Base-by-base conservation (phyloP, 2,113 vertebrate species). In the Pontoporia blainvillei region DNA sequence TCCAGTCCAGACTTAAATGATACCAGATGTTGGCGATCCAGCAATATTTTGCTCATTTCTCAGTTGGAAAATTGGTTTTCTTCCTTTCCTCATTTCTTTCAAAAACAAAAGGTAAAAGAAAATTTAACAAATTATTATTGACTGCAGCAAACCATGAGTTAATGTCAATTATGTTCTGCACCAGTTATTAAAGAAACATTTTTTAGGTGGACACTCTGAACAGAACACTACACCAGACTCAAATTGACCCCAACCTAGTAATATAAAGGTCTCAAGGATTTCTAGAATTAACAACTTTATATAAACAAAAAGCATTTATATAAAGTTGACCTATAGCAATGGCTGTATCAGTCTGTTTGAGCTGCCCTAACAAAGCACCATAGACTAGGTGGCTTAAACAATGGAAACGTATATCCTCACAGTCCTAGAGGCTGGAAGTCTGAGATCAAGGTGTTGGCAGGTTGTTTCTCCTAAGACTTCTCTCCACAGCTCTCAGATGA, bases 21-120 rank as follows among this genome's bases (percentile, higher is more conserved):
- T 94, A 94, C 95, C 97, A 98, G 78, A 97, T 97, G 96, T 76
- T 76, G 4, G 69, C 67, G 95, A 57, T 66, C 73, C 78, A 90
- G 62, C n/a, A 64, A 54, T 75, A 81, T 93, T 95, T 93, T 87
- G 44, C 78, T 97, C 67, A 95, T 93, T 96, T 95, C 31, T 93
- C 69, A 66, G 39, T 36, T 75, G 82, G 59, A 91, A 96, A 97
- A 83, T 86, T 39, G 85, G 10, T 6, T 62, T 81, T 85, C 11
- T 92, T 34, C 78, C 88, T 86, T 89, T 73, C 29, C 25, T 71
- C 27, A 82, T 90, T 76, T 94, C n/a, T 89, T 89, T 73, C 5
- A 82, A 83, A 96, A 90, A 59, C 39, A 36, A 84, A 83, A 75
- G n/a, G 4, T 23, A 6, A 86, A 90, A 54, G 11, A 91, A 83